Base-by-base conservation (phyloP, 2,113 vertebrate species). In the Meleagris gallopavo region DNA sequence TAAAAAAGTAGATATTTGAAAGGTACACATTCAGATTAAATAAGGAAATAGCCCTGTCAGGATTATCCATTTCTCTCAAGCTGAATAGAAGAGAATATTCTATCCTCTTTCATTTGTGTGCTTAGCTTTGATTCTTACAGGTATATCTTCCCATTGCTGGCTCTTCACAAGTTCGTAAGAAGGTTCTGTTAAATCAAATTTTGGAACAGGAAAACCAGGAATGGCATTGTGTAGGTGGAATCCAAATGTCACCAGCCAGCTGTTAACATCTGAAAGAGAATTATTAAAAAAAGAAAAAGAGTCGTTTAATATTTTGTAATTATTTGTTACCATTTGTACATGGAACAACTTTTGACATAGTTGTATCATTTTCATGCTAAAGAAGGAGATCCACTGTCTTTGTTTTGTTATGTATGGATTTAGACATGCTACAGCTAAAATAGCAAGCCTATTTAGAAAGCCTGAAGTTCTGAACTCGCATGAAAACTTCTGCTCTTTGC, bases 161-260 rank as follows among this genome's bases (percentile, higher is more conserved):
- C 99, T 99, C 98, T 99, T 99, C 93, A 97, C 96, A 77, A 99
- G 98, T 82, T 99, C 99, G 4, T 99, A 99, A 5, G 99, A 99
- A 18, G 98, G 98, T 96, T 99, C 97, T 78, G 98, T 98, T 97
- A 99, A 97, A 95, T 99, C 99, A 89, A 99, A 99, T 94, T 99
- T 99, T 0, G 99, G 99, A 48, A 99, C 98, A 5, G 98, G 99
- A 95, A 99, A 99, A 32, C 99, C 99, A 88, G 99, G 99, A 95
- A 99, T 99, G 92, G 99, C 99, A 89, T 99, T 99, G 97, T 99
- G 99, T 83, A 99, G 98, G 96, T 99, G 99, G 97, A 99, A 99
- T 69, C 99, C 99, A 9, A 99, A 99, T 38, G 99, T 99, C 95
- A 99, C 99, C 67, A 99, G 98, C 99, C 99, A 99, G 97, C 98